Base-by-base conservation (phyloP, 2,888 invertebrate genomes). In the Scaptomyza parva region DNA sequence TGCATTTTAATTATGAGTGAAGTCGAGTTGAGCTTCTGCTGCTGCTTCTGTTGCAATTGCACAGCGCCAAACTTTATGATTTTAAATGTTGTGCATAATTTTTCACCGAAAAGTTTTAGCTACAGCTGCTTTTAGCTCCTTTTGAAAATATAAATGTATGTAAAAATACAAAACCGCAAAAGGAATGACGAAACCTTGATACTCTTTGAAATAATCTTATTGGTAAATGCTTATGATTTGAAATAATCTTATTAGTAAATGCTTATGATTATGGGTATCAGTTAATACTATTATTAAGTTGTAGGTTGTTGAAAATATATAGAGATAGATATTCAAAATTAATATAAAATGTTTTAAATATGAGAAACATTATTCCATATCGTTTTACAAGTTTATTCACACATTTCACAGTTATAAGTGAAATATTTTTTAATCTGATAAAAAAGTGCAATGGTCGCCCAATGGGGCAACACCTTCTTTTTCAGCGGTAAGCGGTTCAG, bases 1-100 rank as follows among this genome's bases (percentile, higher is more conserved):
- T 79, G 80, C 80, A 79, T 79, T 79, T 79, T 77, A 80, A 79
- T 79, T 77, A 77, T 66, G 75, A 67, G 55, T 48, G 53, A 51
- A 64, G 66, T 60, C 28, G 57, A 39, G 12, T 44, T 26, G 12
- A 59, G 28, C 40, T 30, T 33, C 45, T 45, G 66, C 57, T 43
- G 5, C 52, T 53, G 66, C 55, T 40, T 9, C 37, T 48, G 58
- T 52, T 62, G 28, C 51, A 69, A 61, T 63, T 64, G 41, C 58
- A 51, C 53, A 59, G 44, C 53, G 35, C 33, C 59, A 69, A 79
- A 74, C 52, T 76, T 76, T 79, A 58, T 70, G 76, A 70, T 64
- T 78, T 69, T 72, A 61, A 69, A 67, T 74, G 74, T 76, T 70
- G 33, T 71, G 76, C 65, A 79, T 79, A 77, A 75, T 79, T 77